Conservation (phyloP, 2,797 vertebrate genomes). For the Gymnocypris eckloni region DNA sequence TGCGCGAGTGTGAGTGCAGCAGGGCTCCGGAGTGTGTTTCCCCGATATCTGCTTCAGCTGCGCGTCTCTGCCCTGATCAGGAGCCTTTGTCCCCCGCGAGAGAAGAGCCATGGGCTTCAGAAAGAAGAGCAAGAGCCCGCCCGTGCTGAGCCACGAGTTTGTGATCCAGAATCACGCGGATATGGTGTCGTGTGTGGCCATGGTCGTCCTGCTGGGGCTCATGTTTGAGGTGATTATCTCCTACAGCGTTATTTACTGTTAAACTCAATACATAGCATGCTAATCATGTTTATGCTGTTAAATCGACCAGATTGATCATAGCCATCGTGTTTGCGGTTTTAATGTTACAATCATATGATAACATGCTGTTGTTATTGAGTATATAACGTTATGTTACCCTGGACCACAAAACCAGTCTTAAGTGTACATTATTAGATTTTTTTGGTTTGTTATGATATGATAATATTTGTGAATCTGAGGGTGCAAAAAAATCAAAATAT, state of each 20-base stretch:
- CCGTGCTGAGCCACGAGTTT: constrained; percentile 84
- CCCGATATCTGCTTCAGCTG: not conserved
- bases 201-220: constrained; percentile 78
- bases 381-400: too few species aligned
- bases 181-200: constrained; percentile 76
- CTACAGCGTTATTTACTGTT: not conserved
- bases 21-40: not conserved
- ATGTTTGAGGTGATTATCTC: constrained; percentile 77
- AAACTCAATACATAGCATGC: too few species aligned
- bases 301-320: not conserved
- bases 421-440: too few species aligned
- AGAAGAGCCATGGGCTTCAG: constrained; percentile 76
- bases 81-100: not conserved
- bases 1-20: constrained; percentile 4
- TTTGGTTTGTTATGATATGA: too few species aligned
- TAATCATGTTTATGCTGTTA: not conserved
- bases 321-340: not conserved
- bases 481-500: too few species aligned
- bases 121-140: constrained; percentile 82
- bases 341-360: not conserved
- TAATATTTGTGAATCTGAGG: too few species aligned
- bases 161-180: constrained; percentile 83
- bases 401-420: too few species aligned
- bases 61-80: constrained; percentile 1
- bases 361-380: not conserved